These are phyloP conservation scores for Anodontia alba DNA, from an alignment of 2,888 invertebrate genomes.

Conservation along the genomic window DNA sequence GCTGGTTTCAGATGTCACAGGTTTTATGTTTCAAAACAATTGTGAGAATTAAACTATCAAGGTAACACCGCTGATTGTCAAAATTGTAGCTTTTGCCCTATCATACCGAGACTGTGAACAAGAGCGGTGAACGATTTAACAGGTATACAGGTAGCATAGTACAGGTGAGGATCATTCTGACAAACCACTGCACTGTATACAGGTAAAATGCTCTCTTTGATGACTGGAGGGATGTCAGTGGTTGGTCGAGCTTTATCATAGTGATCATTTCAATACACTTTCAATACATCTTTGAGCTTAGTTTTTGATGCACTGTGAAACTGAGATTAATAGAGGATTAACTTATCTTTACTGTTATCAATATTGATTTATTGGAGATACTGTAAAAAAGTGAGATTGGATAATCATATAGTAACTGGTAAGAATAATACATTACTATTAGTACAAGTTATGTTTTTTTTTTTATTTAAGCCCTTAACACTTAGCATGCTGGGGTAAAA, in stretches of 20 bases:
- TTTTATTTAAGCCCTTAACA: too few relatives aligned
- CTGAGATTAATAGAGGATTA: background rate
- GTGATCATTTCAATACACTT: background rate
- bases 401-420: too few relatives aligned
- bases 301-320: slow-evolving; percentile 1
- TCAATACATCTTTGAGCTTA: background rate
- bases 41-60: slow-evolving; percentile 2
- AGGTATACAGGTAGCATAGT: background rate
- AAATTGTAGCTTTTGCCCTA: background rate
- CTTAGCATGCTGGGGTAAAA: too few relatives aligned
- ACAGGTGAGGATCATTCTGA: background rate
- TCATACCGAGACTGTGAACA: background rate
- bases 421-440: too few relatives aligned
- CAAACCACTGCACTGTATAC: background rate
- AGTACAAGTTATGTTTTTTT: too few relatives aligned
- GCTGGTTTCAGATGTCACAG: too few relatives aligned
- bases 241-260: background rate
- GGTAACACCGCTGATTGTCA: slow-evolving; percentile 7
- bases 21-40: background rate
- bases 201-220: background rate
- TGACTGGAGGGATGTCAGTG: background rate
- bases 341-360: background rate
- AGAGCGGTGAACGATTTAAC: background rate
- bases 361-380: background rate
- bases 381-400: background rate